These are phyloP conservation scores for Pica pica DNA, from an alignment of 2,113 vertebrate genomes.

Conservation along the genomic window DNA sequence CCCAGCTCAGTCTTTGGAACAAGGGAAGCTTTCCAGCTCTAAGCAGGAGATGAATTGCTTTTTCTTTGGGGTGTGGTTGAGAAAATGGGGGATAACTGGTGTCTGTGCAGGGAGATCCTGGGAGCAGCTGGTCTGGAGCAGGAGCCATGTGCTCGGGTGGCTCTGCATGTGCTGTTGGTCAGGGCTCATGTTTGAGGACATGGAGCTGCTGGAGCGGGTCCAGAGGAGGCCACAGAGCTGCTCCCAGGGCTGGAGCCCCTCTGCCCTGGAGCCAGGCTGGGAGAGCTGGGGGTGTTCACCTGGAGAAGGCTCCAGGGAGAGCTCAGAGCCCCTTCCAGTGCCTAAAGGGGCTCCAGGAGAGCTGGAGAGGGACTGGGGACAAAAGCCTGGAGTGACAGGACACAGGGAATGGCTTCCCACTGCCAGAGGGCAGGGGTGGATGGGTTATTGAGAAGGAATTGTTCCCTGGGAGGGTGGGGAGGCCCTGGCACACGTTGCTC, in stretches of 20 bases:
- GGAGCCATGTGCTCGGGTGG: accelerated
- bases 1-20: not conserved
- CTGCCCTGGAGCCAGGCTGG: not conserved
- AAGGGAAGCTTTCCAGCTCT: not conserved
- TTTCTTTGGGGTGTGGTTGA: not conserved
- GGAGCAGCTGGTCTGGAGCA: not conserved
- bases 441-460: not conserved
- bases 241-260: not conserved
- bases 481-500: not conserved
- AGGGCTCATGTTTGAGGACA: accelerated
- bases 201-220: not conserved
- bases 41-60: not conserved
- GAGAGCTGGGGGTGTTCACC: not conserved
- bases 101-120: not conserved
- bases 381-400: not conserved
- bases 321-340: accelerated
- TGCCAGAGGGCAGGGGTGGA: not conserved
- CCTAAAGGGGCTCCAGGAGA: not conserved
- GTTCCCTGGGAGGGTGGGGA: accelerated
- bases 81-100: not conserved
- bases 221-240: not conserved
- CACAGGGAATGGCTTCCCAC: not conserved
- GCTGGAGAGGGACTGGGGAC: not conserved
- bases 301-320: not conserved
- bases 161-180: not conserved